Evolutionary conservation across 2,113 vertebrate genomes (phyloP).

Genomic region (Lophotis ruficrista): DNA sequence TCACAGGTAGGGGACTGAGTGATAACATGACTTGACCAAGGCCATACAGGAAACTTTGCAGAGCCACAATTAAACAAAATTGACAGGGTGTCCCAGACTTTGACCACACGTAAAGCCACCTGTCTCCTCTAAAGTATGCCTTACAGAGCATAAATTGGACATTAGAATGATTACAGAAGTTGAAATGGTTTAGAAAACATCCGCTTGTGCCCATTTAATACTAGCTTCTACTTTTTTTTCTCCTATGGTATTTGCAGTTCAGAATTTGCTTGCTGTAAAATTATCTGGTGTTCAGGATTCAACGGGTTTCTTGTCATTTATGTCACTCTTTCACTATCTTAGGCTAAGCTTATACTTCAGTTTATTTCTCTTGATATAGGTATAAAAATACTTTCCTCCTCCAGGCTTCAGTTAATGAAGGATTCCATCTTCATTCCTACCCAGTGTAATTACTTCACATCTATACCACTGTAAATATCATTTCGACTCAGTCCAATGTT

Average conservation of each 20-base stretch:
- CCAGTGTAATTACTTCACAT: not conserved
- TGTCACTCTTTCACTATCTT: not conserved
- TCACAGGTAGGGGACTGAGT: not conserved
- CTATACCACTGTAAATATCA: not conserved
- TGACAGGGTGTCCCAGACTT: not conserved
- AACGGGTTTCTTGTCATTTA: not conserved
- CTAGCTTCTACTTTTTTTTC: not conserved
- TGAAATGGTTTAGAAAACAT: not conserved
- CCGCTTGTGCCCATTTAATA: not conserved
- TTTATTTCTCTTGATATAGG: not conserved
- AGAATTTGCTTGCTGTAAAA: not conserved
- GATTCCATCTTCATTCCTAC: not conserved
- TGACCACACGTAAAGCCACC: not conserved
- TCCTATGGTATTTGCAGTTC: not conserved
- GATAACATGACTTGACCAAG: not conserved
- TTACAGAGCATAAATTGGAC: not conserved
- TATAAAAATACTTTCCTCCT: not conserved
- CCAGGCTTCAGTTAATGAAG: not conserved
- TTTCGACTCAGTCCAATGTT: not conserved
- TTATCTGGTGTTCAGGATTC: not conserved
- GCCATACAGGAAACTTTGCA: not conserved
- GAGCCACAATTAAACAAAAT: not conserved
- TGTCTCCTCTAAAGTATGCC: not conserved
- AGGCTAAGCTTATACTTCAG: not conserved
- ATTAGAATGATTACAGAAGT: not conserved